A percentile compares a stretch with the other conserved stretches of the same genome.
These are phyloP conservation scores for Platycheirus albimanus DNA, from an alignment of 2,888 invertebrate genomes.

Conservation along the genomic window DNA sequence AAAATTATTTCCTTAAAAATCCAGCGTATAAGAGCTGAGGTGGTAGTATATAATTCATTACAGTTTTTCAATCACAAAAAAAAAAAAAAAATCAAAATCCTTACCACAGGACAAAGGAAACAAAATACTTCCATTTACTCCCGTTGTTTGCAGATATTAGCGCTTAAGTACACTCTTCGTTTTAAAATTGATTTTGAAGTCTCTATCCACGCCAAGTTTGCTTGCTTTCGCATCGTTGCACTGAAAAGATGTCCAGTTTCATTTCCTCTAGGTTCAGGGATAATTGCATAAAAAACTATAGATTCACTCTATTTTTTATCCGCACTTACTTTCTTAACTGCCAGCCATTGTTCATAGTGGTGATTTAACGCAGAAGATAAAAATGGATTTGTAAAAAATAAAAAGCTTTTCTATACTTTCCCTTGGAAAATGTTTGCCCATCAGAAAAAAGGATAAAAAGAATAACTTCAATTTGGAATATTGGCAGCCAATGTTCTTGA, in stretches of 20 bases:
- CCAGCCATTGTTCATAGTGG: neutral
- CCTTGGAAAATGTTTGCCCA: no score
- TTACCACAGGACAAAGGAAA: no score
- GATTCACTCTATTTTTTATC: neutral
- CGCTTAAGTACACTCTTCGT: conserved; percentile 30
- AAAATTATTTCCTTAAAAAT: no score
- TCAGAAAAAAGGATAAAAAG: no score
- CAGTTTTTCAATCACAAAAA: no score
- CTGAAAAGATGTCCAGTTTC: conserved; percentile 28
- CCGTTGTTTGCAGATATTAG: conserved; percentile 12
- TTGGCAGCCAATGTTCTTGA: no score
- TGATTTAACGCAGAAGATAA: neutral
- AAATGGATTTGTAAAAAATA: neutral
- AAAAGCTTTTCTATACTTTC: no score
- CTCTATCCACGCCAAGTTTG: conserved; percentile 32
- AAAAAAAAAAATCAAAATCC: no score
- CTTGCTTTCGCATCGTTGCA: conserved; percentile 44
- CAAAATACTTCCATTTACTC: neutral
- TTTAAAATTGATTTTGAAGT: conserved; percentile 38
- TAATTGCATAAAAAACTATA: conserved; percentile 31
- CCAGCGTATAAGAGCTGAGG: no score
- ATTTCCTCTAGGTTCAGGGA: conserved; percentile 7
- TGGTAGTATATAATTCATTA: no score
- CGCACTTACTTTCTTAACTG: neutral
- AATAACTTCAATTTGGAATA: no score